Evolutionary conservation across 2,797 vertebrate species (phyloP).

Genomic region (Cynopterus sphinx): DNA sequence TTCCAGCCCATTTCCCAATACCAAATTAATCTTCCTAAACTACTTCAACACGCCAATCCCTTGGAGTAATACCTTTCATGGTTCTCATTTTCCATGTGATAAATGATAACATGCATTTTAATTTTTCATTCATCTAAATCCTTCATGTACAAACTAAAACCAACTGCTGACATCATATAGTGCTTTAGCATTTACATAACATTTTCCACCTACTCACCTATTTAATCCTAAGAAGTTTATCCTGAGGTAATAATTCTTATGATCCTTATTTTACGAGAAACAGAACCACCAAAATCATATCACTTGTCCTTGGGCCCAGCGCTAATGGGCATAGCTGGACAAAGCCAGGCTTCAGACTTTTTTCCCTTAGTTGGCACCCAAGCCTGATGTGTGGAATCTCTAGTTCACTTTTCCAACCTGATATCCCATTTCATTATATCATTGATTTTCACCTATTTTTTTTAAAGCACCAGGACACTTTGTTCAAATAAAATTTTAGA

Average conservation of each 20-base stretch:
- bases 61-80: neutral
- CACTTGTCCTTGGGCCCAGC: neutral
- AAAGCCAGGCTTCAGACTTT: neutral
- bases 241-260: neutral
- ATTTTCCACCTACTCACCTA: neutral
- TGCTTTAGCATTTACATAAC: neutral
- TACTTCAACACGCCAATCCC: neutral
- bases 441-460: neutral
- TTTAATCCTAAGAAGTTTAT: neutral
- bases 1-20: neutral
- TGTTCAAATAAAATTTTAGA: neutral
- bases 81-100: conserved; percentile 15
- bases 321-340: neutral
- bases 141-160: neutral
- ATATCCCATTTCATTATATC: neutral
- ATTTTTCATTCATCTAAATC: neutral
- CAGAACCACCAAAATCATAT: neutral
- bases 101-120: neutral
- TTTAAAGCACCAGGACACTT: neutral
- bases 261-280: neutral
- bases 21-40: neutral
- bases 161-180: neutral
- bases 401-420: neutral
- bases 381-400: no score
- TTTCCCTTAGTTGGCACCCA: neutral